Conservation (phyloP, 2,797 vertebrate genomes). For the Microctenopoma steveboyesi region DNA sequence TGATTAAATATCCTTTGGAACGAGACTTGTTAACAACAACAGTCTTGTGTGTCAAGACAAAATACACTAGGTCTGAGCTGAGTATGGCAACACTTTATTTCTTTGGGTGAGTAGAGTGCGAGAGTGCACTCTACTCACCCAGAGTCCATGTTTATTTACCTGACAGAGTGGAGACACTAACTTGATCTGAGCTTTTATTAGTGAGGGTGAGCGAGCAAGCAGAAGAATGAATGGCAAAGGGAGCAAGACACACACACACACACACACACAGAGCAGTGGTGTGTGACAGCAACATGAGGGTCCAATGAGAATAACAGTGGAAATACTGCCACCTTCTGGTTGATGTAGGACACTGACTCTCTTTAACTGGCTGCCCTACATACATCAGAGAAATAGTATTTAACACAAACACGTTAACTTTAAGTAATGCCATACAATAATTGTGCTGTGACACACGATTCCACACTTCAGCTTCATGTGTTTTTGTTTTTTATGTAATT, state of each 20-base stretch:
- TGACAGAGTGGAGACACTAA: slow-evolving; percentile 26
- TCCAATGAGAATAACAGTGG: slow-evolving; percentile 41
- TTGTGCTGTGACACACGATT: not conserved
- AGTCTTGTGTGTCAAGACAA: not conserved
- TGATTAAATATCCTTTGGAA: slow-evolving; percentile 3
- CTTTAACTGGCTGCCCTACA: not conserved
- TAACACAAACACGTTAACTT: slow-evolving; percentile 1
- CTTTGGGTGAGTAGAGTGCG: not conserved
- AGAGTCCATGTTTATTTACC: slow-evolving; percentile 2
- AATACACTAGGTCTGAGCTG: not conserved
- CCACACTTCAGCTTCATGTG: not conserved
- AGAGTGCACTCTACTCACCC: too few relatives aligned
- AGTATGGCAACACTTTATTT: not conserved
- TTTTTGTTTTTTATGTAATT: not conserved
- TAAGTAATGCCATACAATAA: not conserved
- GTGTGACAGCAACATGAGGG: slow-evolving; percentile 16
- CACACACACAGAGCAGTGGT: not conserved
- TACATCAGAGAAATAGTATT: not conserved
- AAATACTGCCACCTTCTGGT: slow-evolving; percentile 78
- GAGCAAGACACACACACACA: not conserved
- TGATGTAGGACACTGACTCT: slow-evolving; percentile 12
- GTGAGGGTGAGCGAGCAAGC: slow-evolving; percentile 12
- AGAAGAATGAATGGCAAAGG: not conserved
- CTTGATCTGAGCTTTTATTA: slow-evolving; percentile 25
- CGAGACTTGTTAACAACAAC: not conserved